Evolutionary conservation across 2,113 vertebrate genomes (phyloP), one percentile per base, ranked within the genome.

Genomic region (Hippocampus abdominalis): DNA sequence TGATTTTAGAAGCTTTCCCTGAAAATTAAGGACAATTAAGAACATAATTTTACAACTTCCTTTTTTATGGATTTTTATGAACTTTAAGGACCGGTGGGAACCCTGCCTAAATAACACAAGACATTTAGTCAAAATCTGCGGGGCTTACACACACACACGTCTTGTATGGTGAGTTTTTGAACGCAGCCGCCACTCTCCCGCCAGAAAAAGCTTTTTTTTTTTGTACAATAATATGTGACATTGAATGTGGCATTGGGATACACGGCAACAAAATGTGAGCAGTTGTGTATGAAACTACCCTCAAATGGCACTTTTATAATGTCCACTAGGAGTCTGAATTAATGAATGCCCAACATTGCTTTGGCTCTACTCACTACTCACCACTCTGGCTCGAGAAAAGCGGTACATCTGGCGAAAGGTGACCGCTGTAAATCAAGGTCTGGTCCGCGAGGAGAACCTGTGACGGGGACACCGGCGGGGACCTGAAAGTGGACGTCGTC

Each of bases 341-440:
- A 66, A 66, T 12, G 39, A 64, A 1, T 13, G 21, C 5, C 23
- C 54, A 57, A 57, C 54, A 29, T 12, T 2, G 32, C 32, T 36
- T 36, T 36, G 32, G 8, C n/a, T 67, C 9, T 25, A 64, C 77
- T 69, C 39, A 80, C 90, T 85, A 23, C 86, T 69, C 39, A 81
- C 90, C 88, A 23, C 86, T 80, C 27, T 86, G 82, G 75, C 84
- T 86, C 27, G 83, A 86, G 53, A 87, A 87, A 32, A 79, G 74
- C 7, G 81, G 80, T 0, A 82, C n/a, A 54, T 96, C 95, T 0
- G 87, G 11, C 9, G 77, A 51, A 1, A 89, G 88, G 63, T 76
- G 64, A 77, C 89, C 79, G 76, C 88, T 89, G 64, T 91, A 92
- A 10, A 88, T 2, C 1, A 81, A 88, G 0, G 68, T 77, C 6